These are phyloP conservation scores for Dryoscopus gambensis DNA, from an alignment of 2,113 vertebrate species.

Conservation along the genomic window DNA sequence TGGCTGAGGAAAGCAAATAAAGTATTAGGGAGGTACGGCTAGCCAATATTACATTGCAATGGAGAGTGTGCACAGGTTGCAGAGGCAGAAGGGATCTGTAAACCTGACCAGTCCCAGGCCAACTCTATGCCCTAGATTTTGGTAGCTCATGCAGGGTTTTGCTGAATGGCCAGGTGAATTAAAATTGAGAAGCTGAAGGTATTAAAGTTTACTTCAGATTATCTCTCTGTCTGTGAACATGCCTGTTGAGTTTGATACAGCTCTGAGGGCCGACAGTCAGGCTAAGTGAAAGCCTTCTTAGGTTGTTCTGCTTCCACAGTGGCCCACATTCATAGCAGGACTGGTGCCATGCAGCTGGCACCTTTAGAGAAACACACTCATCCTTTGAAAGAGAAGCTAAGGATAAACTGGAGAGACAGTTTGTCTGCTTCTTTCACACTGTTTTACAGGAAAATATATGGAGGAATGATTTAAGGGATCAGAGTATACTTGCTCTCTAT, in stretches of 20 bases:
- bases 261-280: fast-evolving
- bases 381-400: neutral
- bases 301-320: neutral
- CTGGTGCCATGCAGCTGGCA: neutral
- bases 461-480: neutral
- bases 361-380: fast-evolving
- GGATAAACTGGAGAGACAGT: neutral
- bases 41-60: neutral
- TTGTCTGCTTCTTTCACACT: neutral
- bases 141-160: neutral
- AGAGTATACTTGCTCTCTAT: neutral
- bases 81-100: neutral
- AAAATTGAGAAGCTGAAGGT: neutral
- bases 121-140: neutral
- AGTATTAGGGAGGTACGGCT: neutral
- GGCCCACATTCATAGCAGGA: neutral
- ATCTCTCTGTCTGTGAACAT: neutral
- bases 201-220: neutral
- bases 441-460: neutral
- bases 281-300: neutral
- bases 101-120: neutral
- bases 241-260: neutral
- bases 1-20: neutral
- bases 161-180: neutral
- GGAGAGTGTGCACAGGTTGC: neutral